phyloP scores from a whole-genome alignment of 2,113 vertebrate species.

The Tapirus terrestris region DNA sequence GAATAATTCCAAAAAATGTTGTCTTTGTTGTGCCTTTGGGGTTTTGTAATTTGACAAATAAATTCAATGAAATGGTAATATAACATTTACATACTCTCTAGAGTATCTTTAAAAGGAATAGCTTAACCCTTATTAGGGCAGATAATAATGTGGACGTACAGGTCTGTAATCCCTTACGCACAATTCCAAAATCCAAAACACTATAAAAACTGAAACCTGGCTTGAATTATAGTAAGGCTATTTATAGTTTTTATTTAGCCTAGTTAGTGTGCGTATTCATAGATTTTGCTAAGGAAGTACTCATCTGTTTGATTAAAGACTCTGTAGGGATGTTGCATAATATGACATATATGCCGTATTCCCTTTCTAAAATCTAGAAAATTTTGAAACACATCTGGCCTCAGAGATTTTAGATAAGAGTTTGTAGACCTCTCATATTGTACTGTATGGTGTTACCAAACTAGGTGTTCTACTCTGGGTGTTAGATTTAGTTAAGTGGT shows the following conservation, averaged over 20 bases:
- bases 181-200: constrained; percentile 11
- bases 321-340: background rate
- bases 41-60: constrained; percentile 51
- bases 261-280: background rate
- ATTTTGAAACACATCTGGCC: background rate
- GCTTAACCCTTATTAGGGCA: background rate
- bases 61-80: background rate
- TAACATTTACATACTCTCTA: background rate
- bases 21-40: constrained; percentile 30
- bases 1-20: constrained; percentile 60
- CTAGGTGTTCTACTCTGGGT: background rate
- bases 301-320: background rate
- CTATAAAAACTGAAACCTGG: constrained; percentile 42
- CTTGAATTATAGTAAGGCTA: background rate
- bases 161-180: background rate
- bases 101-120: background rate
- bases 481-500: background rate
- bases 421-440: background rate
- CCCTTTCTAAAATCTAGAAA: constrained; percentile 37
- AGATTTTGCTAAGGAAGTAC: background rate
- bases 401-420: background rate
- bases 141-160: background rate
- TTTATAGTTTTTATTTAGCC: constrained; percentile 19
- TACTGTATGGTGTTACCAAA: background rate
- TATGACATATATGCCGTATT: background rate